Evolutionary conservation across 2,888 invertebrate genomes (phyloP), one percentile per base, ranked within the genome.

Genomic region (Bruchidius siliquastri): DNA sequence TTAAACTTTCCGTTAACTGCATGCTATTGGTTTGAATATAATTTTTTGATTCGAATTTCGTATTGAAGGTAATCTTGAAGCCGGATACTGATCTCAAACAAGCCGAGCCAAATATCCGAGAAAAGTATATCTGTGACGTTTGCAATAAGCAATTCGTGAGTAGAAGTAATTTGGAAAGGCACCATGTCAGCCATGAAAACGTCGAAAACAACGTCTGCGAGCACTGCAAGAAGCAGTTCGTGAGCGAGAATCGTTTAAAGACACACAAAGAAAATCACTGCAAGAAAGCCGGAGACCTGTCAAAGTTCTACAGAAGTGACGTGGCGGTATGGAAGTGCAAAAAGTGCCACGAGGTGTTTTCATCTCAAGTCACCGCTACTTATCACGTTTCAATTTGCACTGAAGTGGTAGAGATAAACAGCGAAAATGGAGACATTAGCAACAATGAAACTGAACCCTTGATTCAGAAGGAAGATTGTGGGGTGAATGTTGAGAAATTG

Each of bases 241-340:
- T 87, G 8, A 86, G 85, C 74, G 86, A 86, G 77, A 87, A 86
- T 75, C 82, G 87, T 18, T 80, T 87, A 70, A 81, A 85, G 22
- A 86, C 86, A 20, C 87, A 87, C 74, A 86, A 86, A 76, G 87
- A 87, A 77, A 87, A 86, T 76, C 87, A 87, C 74, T 87, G 87
- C 75, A 87, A 87, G 74, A 86, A 86, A 78, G 85, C 85, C 0
- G 86, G 85, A 8, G 86, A 86, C 76, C 84, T 86, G 74, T 85
- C 84, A 0, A 86, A 86, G 77, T 87, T 87, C 80, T 87, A 87
- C 78, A 81, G 86, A 66, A 87, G 86, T 74, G 87, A 87, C 75
- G 85, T 87, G 8, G 84, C 85, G 3, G 86, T 87, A 13, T 87
- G 86, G 86, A 85, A 86, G 74, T 87, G 87, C 76, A 81, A 81